These are phyloP conservation scores for Botia almorhae DNA, from an alignment of 2,797 vertebrate genomes.

Conservation along the genomic window DNA sequence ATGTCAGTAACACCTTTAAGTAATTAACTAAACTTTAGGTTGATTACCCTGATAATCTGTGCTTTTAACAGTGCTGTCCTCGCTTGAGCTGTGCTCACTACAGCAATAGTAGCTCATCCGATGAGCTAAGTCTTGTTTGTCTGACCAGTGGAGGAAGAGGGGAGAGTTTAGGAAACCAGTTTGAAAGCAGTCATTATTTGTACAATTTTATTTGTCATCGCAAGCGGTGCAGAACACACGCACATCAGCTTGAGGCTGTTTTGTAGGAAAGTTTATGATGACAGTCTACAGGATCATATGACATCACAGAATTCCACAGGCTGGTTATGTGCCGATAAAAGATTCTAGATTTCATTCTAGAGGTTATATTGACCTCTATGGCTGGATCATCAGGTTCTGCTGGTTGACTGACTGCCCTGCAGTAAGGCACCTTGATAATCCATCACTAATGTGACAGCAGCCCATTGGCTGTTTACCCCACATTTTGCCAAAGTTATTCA, in stretches of 20 bases:
- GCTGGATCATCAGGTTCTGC: constrained; percentile 27
- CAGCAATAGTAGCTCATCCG: no score
- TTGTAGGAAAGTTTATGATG: background rate
- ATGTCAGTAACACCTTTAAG: no score
- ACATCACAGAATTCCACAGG: background rate
- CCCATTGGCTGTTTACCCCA: constrained; percentile 48
- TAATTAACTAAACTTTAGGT: no score
- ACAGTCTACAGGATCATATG: background rate
- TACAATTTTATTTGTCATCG: no score
- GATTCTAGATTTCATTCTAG: constrained; percentile 7
- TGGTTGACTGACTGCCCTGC: constrained; percentile 6
- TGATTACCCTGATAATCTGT: no score
- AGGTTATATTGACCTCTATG: constrained; percentile 8
- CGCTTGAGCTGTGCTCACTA: no score
- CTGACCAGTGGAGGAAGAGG: no score
- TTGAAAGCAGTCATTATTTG: no score
- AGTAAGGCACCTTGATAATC: constrained; percentile 43
- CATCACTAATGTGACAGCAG: constrained; percentile 30
- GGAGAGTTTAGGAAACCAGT: no score
- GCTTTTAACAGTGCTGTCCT: no score
- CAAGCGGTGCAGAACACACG: background rate
- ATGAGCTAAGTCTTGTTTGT: no score
- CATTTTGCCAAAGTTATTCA: constrained; percentile 42
- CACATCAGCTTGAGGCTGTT: background rate
- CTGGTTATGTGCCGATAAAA: background rate